Evolutionary conservation across 2,888 invertebrate genomes (phyloP).

Genomic region (Drosophila rubida): DNA sequence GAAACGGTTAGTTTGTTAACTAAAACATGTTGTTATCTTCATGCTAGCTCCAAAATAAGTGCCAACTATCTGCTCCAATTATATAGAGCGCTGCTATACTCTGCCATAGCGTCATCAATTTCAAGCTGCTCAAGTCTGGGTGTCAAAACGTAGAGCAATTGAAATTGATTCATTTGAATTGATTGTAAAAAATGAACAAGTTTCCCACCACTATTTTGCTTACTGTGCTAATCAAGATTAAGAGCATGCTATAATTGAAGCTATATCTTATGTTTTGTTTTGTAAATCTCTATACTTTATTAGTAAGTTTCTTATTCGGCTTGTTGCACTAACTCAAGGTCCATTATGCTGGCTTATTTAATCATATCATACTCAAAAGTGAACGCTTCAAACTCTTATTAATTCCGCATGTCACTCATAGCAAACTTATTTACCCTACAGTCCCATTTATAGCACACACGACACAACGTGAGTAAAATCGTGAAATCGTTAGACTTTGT

Average conservation of each 20-base stretch:
- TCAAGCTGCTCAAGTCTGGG: background rate
- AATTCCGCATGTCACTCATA: background rate
- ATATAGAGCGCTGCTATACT: background rate
- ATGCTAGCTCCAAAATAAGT: background rate
- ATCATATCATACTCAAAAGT: background rate
- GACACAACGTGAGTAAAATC: background rate
- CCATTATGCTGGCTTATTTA: background rate
- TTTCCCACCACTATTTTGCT: no score
- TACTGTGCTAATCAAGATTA: no score
- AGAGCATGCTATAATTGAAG: no score
- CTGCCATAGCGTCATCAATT: background rate
- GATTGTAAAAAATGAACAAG: no score
- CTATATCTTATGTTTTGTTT: no score
- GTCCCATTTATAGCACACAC: background rate
- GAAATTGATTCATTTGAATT: background rate
- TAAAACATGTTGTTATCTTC: constrained; percentile 4
- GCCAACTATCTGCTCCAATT: background rate
- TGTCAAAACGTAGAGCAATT: background rate
- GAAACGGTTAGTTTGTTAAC: constrained; percentile 3
- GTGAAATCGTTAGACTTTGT: background rate
- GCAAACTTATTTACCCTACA: background rate
- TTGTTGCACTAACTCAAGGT: no score
- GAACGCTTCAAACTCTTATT: background rate
- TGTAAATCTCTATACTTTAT: no score
- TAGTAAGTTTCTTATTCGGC: no score